phyloP scores from a whole-genome alignment of 2,113 vertebrate species.

The Anas platyrhynchos region DNA sequence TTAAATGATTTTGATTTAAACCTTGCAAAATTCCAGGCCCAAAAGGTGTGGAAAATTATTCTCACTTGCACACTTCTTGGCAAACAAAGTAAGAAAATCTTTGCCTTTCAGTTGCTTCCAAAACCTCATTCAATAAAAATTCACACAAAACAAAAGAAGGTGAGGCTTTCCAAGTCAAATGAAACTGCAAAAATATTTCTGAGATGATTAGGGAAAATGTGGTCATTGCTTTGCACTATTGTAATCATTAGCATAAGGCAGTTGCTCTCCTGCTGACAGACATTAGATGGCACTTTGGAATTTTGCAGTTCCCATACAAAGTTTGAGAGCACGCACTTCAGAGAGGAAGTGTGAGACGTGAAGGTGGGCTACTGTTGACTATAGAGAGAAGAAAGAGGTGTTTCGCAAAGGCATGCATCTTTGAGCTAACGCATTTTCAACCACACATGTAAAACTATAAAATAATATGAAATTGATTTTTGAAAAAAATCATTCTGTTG shows the following conservation, averaged over 20 bases:
- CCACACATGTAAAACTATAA: not conserved
- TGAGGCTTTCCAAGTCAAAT: not conserved
- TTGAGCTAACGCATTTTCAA: not conserved
- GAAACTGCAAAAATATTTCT: not conserved
- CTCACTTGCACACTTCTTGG: not conserved
- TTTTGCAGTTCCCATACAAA: not conserved
- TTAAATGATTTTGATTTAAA: not conserved
- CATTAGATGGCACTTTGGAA: constrained; percentile 54
- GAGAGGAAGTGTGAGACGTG: not conserved
- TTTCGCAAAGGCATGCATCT: not conserved
- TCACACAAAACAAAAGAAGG: not conserved
- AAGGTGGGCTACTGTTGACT: not conserved
- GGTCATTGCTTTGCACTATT: not conserved
- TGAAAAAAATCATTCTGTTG: not conserved
- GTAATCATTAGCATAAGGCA: not conserved
- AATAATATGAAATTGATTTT: not conserved
- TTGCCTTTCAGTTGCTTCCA: not conserved
- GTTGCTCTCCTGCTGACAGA: constrained; percentile 52
- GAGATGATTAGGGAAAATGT: not conserved
- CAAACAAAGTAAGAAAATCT: not conserved
- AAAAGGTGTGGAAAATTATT: not conserved
- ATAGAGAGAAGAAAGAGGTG: not conserved
- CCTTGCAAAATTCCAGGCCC: not conserved
- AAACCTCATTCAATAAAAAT: not conserved
- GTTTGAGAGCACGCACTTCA: not conserved